Base-by-base conservation (phyloP, 1,140 invertebrate genomes). In the Amphibalanus amphitrite region DNA sequence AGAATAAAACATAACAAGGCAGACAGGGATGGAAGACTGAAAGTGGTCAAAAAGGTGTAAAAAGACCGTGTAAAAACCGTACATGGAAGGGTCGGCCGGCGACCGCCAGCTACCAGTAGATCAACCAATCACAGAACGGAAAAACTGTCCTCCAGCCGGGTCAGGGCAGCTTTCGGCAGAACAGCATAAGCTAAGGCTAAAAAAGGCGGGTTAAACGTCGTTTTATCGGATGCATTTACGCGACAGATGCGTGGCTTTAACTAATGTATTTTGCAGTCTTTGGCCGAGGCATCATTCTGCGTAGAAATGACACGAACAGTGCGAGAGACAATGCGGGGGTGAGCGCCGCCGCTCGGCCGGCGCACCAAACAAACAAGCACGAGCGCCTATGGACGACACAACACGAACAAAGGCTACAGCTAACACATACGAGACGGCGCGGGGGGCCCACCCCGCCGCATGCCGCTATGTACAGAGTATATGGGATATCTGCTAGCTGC, bases 221-320 rank as follows among this genome's bases (percentile, higher is more conserved):
- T n/a, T 59, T 59, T 59, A 59, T 59, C 47, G 47, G 47, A 59
- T 59, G 47, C 47, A 59, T 8, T 59, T 59, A 59, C 13, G 47
- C 47, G 33, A 59, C 6, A 59, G 20, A 59, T 59, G 47, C 47
- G 47, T 59, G 47, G 47, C 10, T 59, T 59, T 59, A 59, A 23
- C 47, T 59, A 59, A 59, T 59, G 47, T 59, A 59, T 59, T 59
- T 59, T 59, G 47, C 47, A 59, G 47, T 59, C 47, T 59, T 59
- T 59, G 47, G 47, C 47, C 47, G 47, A 59, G 47, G 47, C 20
- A 59, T 59, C 47, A 59, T 59, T 59, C 47, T 59, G 13, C 47
- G 47, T 59, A 59, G 20, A 59, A 59, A 59, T 59, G 47, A 59
- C 47, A 59, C 47, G 47, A 59, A 23, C 47, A 20, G 47, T 20